Percentiles rank a stretch among this genome's conserved stretches.
Evolutionary conservation across 2,113 vertebrate species (phyloP).

Genomic region (Corythornis madagascariensis): DNA sequence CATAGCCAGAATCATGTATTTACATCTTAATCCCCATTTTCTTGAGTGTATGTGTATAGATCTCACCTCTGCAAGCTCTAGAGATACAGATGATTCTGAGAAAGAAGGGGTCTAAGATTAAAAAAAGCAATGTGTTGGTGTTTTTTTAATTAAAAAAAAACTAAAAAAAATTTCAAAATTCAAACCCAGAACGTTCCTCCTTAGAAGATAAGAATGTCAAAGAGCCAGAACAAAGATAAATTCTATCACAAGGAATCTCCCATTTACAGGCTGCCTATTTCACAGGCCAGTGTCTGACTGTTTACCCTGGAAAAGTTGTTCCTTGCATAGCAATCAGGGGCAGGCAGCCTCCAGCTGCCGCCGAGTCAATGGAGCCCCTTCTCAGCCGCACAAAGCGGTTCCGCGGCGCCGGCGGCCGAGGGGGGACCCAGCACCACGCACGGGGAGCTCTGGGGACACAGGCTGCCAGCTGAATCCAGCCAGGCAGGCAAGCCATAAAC

Average conservation of each 20-base stretch:
- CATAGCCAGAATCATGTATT: not conserved
- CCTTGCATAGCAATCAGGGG: constrained; percentile 64
- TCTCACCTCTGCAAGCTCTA: not conserved
- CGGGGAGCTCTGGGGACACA: not conserved
- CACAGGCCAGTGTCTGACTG: not conserved
- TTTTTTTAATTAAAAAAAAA: not conserved
- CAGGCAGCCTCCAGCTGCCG: constrained; percentile 42
- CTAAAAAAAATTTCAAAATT: not conserved
- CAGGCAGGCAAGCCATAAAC: not conserved
- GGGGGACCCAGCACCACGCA: too few relatives aligned
- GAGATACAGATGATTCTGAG: not conserved
- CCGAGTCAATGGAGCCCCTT: constrained; percentile 51
- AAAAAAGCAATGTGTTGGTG: not conserved
- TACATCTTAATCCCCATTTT: not conserved
- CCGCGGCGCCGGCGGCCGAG: too few relatives aligned
- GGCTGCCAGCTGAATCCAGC: not conserved
- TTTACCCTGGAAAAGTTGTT: constrained; percentile 58
- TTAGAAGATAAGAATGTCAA: not conserved
- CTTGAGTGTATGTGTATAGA: not conserved
- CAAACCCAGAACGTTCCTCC: not conserved
- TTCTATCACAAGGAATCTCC: not conserved
- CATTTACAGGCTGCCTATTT: constrained; percentile 34
- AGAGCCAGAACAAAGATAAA: constrained; percentile 1
- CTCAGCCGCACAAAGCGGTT: constrained; percentile 16
- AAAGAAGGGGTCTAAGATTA: not conserved